Conservation (phyloP, 2,113 vertebrate genomes). For the Serilophus lunatus region DNA sequence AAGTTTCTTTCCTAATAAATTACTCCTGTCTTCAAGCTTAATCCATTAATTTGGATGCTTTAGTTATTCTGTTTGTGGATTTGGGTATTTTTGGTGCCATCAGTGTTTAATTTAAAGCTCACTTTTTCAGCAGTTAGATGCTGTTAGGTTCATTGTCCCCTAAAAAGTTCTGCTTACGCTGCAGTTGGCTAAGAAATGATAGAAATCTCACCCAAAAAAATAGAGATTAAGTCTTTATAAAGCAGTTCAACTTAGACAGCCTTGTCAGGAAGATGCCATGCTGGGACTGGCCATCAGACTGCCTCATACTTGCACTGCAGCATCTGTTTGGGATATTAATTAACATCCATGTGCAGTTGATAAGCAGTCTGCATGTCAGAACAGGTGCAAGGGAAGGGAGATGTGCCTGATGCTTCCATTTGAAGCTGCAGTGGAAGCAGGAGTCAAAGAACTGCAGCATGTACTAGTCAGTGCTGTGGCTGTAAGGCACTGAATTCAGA, state of each 20-base stretch:
- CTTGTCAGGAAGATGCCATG: background rate
- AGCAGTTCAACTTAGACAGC: background rate
- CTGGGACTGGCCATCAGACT: background rate
- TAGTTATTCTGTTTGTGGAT: slow-evolving; percentile 14
- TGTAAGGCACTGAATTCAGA: background rate
- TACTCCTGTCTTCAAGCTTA: slow-evolving; percentile 69
- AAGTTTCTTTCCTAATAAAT: slow-evolving; percentile 80
- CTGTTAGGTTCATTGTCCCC: background rate
- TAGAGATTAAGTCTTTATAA: background rate
- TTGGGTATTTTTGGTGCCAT: background rate
- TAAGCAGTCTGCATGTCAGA: background rate
- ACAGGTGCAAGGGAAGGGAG: background rate
- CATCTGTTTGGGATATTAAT: background rate
- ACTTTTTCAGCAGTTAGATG: background rate
- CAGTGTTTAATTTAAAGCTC: background rate
- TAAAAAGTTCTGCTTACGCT: background rate
- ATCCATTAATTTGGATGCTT: slow-evolving; percentile 65
- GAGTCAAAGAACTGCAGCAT: background rate
- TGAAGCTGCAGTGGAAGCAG: background rate
- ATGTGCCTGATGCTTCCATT: background rate
- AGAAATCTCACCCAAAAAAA: background rate
- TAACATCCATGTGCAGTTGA: background rate
- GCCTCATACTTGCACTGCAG: background rate
- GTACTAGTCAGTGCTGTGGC: background rate
- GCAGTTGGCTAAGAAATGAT: background rate